Conservation (phyloP, 2,113 vertebrate genomes). For the Sturnus vulgaris region DNA sequence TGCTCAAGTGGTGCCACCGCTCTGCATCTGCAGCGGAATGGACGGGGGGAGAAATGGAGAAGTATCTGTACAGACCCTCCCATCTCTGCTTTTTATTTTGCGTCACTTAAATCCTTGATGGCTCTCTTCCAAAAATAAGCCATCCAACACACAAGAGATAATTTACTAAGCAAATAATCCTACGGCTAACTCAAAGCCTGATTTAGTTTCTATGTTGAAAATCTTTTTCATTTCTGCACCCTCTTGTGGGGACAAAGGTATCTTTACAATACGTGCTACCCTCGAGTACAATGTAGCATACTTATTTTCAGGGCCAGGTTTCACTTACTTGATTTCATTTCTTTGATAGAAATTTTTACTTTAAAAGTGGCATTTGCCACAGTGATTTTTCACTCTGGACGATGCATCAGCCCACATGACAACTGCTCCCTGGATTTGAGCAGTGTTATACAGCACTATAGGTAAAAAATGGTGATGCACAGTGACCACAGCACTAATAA, state of each 20-base stretch:
- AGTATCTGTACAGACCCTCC: neutral
- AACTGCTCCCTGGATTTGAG: neutral
- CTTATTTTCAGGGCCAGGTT: neutral
- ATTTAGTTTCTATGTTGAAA: neutral
- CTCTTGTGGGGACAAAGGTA: neutral
- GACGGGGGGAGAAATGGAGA: neutral
- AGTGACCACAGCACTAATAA: neutral
- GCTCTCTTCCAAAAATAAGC: neutral
- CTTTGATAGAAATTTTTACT: neutral
- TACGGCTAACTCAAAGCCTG: neutral
- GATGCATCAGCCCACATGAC: neutral
- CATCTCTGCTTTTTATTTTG: neutral
- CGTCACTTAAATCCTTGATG: neutral
- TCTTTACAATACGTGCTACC: neutral
- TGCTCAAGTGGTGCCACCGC: fast-evolving
- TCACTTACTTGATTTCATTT: neutral
- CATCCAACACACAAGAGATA: neutral
- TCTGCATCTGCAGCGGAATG: neutral
- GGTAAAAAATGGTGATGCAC: neutral
- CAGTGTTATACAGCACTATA: neutral
- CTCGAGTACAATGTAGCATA: fast-evolving
- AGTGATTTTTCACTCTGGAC: neutral
- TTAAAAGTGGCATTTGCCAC: neutral
- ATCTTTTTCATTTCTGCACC: neutral
- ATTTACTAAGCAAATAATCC: neutral